Evolutionary conservation across 2,888 invertebrate species (phyloP).

Genomic region (Dryobotodes eremita): DNA sequence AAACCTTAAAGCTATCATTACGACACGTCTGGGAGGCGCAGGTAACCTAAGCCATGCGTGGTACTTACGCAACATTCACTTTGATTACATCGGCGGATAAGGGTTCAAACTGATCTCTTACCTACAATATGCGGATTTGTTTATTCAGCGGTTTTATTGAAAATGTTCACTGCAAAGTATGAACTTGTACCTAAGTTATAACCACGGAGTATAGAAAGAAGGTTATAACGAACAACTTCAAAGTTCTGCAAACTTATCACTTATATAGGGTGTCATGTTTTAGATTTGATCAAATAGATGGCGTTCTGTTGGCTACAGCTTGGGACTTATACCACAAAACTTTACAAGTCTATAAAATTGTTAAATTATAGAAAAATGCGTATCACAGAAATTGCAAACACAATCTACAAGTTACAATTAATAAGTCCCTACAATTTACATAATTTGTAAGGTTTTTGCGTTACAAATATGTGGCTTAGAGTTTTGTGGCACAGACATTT

Average conservation of each 20-base stretch:
- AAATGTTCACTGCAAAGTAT: neutral
- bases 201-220: too few relatives aligned
- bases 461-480: too few relatives aligned
- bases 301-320: neutral
- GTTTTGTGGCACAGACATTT: too few relatives aligned
- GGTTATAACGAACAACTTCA: conserved; percentile 27
- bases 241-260: conserved; percentile 37
- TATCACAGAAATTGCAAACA: too few relatives aligned
- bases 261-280: conserved; percentile 4
- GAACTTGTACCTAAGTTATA: conserved; percentile 19
- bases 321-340: neutral
- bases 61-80: conserved; percentile 43
- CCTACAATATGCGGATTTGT: neutral
- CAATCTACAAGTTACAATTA: too few relatives aligned
- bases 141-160: conserved; percentile 22
- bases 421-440: too few relatives aligned
- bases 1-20: conserved; percentile 15
- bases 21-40: conserved; percentile 10
- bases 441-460: too few relatives aligned
- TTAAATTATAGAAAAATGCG: too few relatives aligned
- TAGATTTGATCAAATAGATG: neutral
- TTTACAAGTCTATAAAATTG: too few relatives aligned
- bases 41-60: conserved; percentile 28
- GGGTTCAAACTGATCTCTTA: conserved; percentile 7
- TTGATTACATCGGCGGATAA: conserved; percentile 3